Evolutionary conservation across 2,113 vertebrate genomes (phyloP).

Genomic region (Pongo pygmaeus): DNA sequence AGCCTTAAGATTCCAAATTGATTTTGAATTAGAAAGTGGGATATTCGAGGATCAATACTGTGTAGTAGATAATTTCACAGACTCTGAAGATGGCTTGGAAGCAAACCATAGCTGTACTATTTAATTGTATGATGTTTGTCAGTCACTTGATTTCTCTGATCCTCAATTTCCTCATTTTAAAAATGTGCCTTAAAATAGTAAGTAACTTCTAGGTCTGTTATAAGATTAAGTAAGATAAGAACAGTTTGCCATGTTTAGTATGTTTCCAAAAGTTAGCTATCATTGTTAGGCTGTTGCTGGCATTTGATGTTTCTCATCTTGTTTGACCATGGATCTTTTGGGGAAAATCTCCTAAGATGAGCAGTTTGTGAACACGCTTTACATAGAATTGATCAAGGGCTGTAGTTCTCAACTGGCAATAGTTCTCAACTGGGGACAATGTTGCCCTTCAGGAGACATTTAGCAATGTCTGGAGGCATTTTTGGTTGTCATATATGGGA

Average conservation of each 20-base stretch:
- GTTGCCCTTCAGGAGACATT: not conserved
- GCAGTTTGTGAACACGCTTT: not conserved
- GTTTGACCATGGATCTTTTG: not conserved
- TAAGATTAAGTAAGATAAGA: not conserved
- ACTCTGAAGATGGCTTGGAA: not conserved
- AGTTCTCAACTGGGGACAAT: not conserved
- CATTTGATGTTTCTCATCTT: not conserved
- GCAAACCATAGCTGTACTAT: not conserved
- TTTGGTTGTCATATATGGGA: not conserved
- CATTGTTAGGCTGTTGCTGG: not conserved
- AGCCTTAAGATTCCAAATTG: not conserved
- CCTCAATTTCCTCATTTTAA: not conserved
- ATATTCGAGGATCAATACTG: not conserved
- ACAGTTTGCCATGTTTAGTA: not conserved
- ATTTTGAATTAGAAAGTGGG: not conserved
- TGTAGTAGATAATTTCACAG: not conserved
- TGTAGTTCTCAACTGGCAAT: not conserved
- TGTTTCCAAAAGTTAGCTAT: not conserved
- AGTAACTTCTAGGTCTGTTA: conserved; percentile 1
- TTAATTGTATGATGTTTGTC: not conserved
- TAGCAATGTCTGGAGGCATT: not conserved
- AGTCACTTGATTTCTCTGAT: not conserved
- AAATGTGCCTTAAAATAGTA: not conserved
- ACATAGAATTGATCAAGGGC: not conserved
- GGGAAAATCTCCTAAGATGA: not conserved